These are phyloP conservation scores for Phymastichus coffea DNA, from an alignment of 1,140 invertebrate species.

Conservation along the genomic window DNA sequence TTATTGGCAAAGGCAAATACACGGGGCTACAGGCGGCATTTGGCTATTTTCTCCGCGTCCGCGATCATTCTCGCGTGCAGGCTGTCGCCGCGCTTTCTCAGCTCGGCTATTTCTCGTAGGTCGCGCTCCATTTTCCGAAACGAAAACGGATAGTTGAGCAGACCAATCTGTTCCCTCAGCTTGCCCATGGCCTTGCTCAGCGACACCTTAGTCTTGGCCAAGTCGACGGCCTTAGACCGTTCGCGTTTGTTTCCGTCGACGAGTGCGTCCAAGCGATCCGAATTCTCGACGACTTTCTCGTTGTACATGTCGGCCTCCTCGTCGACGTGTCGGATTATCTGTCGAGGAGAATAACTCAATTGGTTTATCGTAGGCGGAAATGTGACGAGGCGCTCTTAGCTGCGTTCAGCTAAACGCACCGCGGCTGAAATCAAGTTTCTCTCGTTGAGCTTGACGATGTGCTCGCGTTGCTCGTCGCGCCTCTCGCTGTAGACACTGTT, in stretches of 20 bases:
- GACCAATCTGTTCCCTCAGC: constrained; percentile 3
- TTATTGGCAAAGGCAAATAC: too few species aligned
- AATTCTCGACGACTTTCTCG: neutral
- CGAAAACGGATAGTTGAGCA: constrained; percentile 7
- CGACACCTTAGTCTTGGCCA: neutral
- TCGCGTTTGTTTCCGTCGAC: neutral
- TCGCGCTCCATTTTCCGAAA: constrained; percentile 12
- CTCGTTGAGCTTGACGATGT: constrained; percentile 1
- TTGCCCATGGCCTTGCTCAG: neutral
- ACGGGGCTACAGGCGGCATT: too few species aligned
- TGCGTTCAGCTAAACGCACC: too few species aligned
- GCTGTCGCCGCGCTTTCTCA: neutral
- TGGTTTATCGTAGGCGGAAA: too few species aligned
- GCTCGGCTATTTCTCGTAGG: neutral
- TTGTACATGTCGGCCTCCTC: constrained; percentile 13
- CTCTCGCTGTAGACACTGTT: constrained; percentile 17
- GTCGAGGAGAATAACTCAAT: neutral
- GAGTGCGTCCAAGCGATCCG: neutral
- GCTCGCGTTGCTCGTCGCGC: constrained; percentile 5
- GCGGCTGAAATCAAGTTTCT: neutral
- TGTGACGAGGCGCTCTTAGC: too few species aligned
- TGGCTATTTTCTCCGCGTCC: too few species aligned
- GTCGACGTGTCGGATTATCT: constrained; percentile 9
- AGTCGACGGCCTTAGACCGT: neutral
- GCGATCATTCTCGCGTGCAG: neutral